Conservation (phyloP, 2,113 vertebrate genomes). For the Condylura cristata region DNA sequence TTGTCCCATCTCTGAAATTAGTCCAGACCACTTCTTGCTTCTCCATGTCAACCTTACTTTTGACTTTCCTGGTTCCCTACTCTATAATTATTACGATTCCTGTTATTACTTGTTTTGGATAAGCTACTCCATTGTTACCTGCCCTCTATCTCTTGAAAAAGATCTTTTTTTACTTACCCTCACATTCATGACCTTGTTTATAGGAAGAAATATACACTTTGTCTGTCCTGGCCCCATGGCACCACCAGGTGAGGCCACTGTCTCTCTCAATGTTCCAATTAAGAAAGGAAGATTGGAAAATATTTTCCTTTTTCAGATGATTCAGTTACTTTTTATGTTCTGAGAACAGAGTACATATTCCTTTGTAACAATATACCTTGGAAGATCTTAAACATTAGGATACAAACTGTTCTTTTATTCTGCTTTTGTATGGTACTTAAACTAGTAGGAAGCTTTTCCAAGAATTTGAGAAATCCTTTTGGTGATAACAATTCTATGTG, state of each 20-base stretch:
- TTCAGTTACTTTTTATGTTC: neutral
- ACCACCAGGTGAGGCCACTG: neutral
- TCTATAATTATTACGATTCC: neutral
- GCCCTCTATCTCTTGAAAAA: neutral
- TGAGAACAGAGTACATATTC: neutral
- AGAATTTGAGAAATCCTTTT: neutral
- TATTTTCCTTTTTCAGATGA: neutral
- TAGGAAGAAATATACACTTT: neutral
- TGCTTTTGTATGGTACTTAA: neutral
- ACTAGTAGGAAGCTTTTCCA: neutral
- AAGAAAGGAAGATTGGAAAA: neutral
- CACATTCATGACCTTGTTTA: neutral
- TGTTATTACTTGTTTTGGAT: neutral
- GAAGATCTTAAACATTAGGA: neutral
- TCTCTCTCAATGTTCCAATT: neutral
- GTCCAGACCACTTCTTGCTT: neutral
- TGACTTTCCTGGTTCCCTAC: neutral
- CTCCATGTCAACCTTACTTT: neutral
- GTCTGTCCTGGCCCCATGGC: neutral
- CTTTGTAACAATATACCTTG: neutral
- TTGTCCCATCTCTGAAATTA: neutral
- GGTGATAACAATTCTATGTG: neutral
- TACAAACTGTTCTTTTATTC: neutral
- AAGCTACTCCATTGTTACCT: neutral
- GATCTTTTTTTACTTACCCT: neutral